Base-by-base conservation (phyloP, 2,797 vertebrate species). In the Valencia hispanica region DNA sequence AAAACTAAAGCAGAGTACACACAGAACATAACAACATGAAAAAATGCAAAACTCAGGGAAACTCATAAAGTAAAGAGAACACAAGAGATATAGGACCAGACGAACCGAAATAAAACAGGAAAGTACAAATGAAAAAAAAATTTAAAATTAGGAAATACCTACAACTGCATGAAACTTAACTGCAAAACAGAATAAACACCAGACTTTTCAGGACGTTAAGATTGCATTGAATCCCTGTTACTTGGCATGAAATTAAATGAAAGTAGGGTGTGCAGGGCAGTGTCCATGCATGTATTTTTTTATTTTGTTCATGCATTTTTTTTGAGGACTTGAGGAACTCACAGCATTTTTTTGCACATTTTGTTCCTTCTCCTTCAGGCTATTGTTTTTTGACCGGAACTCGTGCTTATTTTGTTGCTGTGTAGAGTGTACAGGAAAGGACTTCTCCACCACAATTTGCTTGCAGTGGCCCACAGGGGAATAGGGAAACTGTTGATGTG, bases 321-420 rank as follows among this genome's bases (percentile, higher is more conserved):
- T 82, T 61, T 72, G 76, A 70, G 51, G 43, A 74, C 57, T 45
- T 79, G 43, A 48, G 69, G 68, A 63, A 74, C 39, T 27, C 12
- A 51, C 48, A 75, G 65, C 18, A 78, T 76, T 78, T 3, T 45
- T 79, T 57, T 27, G n/a, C 32, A 47, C 18, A 69, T 69, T 70
- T 80, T 47, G 27, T 68, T 45, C 36, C 2, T 30, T 6, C 1
- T 53, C 72, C 86, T 85, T 69, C 47, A 63, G 80, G 82, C 78
- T 87, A 72, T 86, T 90, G 83, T 86, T 83, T 74, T 36, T 34
- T 76, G 45, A 83, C 77, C 48, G 81, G 81, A 89, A 79, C 53
- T 59, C 10, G 7, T 74, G 53, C 15, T 59, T 20, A 17, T 70
- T 79, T 74, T 81, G 84, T 71, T 61, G 51, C 82, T 68, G 81